Evolutionary conservation across 1,140 invertebrate species (phyloP).

Genomic region (Lethrus apterus): DNA sequence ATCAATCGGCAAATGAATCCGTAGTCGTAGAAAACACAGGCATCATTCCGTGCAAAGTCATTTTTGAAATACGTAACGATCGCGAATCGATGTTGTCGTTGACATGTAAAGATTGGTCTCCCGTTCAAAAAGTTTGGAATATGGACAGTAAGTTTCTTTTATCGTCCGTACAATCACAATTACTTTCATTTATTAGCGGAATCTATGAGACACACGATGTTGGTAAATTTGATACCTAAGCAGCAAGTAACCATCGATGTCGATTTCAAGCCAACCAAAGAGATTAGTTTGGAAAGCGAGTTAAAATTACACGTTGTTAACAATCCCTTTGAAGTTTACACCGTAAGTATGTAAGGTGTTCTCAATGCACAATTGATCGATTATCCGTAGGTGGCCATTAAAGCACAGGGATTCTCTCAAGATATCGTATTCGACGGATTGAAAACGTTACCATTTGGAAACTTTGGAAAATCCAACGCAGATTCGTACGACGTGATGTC

Average conservation of each 20-base stretch:
- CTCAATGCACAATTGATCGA: neutral
- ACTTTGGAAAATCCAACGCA: neutral
- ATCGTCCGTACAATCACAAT: too few relatives aligned
- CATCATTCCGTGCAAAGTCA: constrained; percentile 25
- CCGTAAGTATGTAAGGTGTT: constrained; percentile 19
- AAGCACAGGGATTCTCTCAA: constrained; percentile 18
- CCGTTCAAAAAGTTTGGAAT: too few relatives aligned
- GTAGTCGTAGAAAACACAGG: constrained; percentile 27
- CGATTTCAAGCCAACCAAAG: constrained; percentile 17
- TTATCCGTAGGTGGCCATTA: constrained; percentile 24
- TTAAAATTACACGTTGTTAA: constrained; percentile 26
- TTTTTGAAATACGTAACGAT: constrained; percentile 19
- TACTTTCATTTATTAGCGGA: too few relatives aligned
- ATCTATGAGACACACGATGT: constrained; percentile 11
- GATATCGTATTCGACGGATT: constrained; percentile 23
- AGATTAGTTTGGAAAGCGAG: neutral
- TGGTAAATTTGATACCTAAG: constrained; percentile 21
- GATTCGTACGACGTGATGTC: neutral
- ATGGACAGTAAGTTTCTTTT: too few relatives aligned
- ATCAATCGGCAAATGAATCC: neutral
- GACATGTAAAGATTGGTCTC: too few relatives aligned
- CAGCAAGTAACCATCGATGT: constrained; percentile 18
- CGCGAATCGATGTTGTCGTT: neutral
- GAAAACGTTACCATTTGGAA: neutral
- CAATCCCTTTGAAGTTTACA: constrained; percentile 31